phyloP scores from a whole-genome alignment of 2,888 invertebrate genomes.

The Hirtodrosophila trivittata region DNA sequence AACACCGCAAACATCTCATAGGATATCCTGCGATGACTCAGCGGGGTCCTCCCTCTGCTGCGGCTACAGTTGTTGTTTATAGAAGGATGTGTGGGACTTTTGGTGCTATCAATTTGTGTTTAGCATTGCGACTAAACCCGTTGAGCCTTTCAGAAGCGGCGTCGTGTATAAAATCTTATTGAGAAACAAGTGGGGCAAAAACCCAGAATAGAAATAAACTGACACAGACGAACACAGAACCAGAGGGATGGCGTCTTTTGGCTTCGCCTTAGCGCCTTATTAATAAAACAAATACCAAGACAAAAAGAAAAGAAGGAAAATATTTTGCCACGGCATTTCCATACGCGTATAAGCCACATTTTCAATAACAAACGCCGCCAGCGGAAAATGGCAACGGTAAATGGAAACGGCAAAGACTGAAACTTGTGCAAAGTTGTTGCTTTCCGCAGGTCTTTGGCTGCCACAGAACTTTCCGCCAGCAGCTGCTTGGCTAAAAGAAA shows the following conservation, averaged over 20 bases:
- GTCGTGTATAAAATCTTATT: constrained; percentile 70
- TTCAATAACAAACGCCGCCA: constrained; percentile 65
- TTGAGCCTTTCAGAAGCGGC: constrained; percentile 6
- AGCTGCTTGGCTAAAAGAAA: neutral
- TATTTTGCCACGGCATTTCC: constrained; percentile 60
- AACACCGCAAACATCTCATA: no score
- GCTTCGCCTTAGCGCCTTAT: constrained; percentile 59
- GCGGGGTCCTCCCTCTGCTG: no score
- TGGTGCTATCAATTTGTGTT: no score
- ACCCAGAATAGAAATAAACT: constrained; percentile 41
- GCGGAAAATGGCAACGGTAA: constrained; percentile 22
- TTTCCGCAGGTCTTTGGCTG: constrained; percentile 64
- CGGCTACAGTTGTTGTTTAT: no score
- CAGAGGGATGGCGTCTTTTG: constrained; percentile 10
- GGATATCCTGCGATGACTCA: no score
- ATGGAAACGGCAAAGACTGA: constrained; percentile 29
- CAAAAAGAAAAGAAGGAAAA: constrained; percentile 13
- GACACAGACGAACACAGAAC: neutral
- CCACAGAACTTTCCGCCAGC: constrained; percentile 27
- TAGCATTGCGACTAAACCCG: neutral
- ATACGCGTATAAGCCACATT: constrained; percentile 73
- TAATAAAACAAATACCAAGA: constrained; percentile 72
- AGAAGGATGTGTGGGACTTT: no score
- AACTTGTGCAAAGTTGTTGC: constrained; percentile 68
- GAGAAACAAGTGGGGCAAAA: constrained; percentile 53